Base-by-base conservation (phyloP, 2,797 vertebrate genomes). In the Betta splendens region DNA sequence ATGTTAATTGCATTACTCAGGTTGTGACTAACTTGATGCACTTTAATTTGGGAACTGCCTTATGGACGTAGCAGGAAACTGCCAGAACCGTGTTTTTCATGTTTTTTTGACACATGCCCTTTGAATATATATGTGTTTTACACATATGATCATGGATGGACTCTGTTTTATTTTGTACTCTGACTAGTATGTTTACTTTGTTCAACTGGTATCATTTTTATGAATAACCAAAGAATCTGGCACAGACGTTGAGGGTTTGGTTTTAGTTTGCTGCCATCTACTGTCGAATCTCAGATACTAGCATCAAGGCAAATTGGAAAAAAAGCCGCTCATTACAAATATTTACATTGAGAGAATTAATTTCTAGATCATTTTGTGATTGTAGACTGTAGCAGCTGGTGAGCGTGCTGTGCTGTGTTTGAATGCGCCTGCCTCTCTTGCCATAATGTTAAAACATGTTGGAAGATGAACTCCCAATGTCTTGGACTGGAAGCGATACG, bases 41-140 rank as follows among this genome's bases (percentile, higher is more conserved):
- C 91, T 92, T 93, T 93, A 92, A 79, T 64, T 76, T 45, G 52
- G 68, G 71, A 83, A 58, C 71, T 79, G 74, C 64, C 75, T 51
- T 43, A 39, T 69, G 17, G 22, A 39, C 3, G 11, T 12, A 49
- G 47, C 65, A 38, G 51, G 38, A 64, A 72, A 75, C 49, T 65
- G 51, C 52, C 46, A 49, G 10, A 26, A 28, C 4, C 51, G 58
- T 39, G 50, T 56, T 62, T 67, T 52, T 33, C 36, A 50, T 59
- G 57, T 26, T 21, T 33, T 65, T n/a, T 11, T 39, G 39, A 38
- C 23, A 59, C 35, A 26, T 60, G 16, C 40, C 11, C 57, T 21
- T 66, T 45, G 5, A 56, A 32, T 45, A 11, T 18, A 21, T 38
- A 33, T 61, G 42, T 52, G 9, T 71, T 44, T 65, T 38, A 42